These are phyloP conservation scores for Drosophila triauraria DNA, from an alignment of 1,140 invertebrate genomes.

Conservation along the genomic window DNA sequence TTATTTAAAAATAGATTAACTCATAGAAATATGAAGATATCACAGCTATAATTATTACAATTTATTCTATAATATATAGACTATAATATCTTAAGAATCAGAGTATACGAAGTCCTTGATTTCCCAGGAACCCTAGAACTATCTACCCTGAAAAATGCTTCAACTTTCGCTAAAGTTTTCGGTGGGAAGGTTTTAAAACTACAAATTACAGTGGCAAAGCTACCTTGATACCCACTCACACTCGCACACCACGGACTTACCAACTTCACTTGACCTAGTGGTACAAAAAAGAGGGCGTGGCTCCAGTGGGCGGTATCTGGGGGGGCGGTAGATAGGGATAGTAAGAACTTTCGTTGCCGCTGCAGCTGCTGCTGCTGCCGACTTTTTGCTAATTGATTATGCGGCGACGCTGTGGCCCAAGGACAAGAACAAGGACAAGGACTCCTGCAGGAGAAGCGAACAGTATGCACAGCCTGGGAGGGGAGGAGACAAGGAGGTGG, in stretches of 20 bases:
- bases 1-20: neutral
- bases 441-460: conserved; percentile 9
- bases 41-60: no score
- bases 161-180: conserved; percentile 2
- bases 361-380: neutral
- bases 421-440: conserved; percentile 41
- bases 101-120: no score
- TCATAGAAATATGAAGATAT: neutral
- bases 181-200: neutral
- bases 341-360: conserved; percentile 27
- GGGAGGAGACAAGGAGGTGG: neutral
- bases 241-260: neutral
- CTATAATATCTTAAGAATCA: no score
- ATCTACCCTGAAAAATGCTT: neutral
- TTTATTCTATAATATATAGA: neutral
- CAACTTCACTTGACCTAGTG: conserved; percentile 33
- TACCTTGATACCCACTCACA: neutral
- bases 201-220: neutral
- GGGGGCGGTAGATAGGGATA: conserved; percentile 9
- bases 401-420: conserved; percentile 44
- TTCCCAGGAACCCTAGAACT: no score
- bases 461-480: neutral
- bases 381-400: conserved; percentile 48
- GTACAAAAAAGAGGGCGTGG: conserved; percentile 30
- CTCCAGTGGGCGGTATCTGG: neutral